Percentiles rank a stretch among this genome's conserved stretches.
These are phyloP conservation scores for Anguilla rostrata DNA, from an alignment of 2,113 vertebrate genomes.

Conservation along the genomic window DNA sequence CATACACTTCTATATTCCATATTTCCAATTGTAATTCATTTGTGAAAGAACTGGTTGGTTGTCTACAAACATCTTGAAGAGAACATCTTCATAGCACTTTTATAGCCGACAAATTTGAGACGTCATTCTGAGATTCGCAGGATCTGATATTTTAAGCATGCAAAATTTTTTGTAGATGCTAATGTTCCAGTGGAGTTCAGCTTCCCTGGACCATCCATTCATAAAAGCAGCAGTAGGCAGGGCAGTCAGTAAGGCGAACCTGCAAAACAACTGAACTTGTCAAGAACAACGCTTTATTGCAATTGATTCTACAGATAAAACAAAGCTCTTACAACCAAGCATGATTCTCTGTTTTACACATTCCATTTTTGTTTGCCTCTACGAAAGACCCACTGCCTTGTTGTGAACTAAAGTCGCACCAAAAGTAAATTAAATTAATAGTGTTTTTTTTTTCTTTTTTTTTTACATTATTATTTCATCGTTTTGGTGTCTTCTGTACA, in stretches of 20 bases:
- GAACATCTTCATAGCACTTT: not conserved
- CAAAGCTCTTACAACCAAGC: not conserved
- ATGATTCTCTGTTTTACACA: not conserved
- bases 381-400: not conserved
- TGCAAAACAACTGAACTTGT: not conserved
- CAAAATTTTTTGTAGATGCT: not conserved
- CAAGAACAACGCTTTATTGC: not conserved
- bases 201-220: constrained; percentile 11
- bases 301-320: not conserved
- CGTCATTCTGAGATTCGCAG: not conserved
- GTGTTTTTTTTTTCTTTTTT: not conserved
- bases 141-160: not conserved
- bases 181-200: not conserved
- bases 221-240: too few relatives aligned
- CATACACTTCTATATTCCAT: not conserved
- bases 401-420: not conserved
- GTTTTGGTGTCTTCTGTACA: not conserved
- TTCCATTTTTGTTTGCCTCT: not conserved
- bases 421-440: not conserved
- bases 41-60: constrained; percentile 16
- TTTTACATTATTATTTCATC: not conserved
- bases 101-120: not conserved
- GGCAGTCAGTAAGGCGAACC: not conserved
- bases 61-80: constrained; percentile 5
- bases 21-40: not conserved